Base-by-base conservation (phyloP, 1,140 invertebrate species). In the Euwallacea fornicatus region DNA sequence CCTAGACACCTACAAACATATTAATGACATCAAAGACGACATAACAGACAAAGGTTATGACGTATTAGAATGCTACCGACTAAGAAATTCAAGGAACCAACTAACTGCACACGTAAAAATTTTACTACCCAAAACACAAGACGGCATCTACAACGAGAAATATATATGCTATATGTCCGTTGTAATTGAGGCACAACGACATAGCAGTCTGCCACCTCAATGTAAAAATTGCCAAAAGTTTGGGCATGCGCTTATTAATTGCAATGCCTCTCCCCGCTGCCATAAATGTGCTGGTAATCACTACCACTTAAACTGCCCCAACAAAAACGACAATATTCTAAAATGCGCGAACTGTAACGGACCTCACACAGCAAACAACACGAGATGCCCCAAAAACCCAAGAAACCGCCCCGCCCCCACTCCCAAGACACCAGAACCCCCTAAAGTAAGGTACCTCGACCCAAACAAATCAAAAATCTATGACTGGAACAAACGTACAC, bases 1-100 rank as follows among this genome's bases (percentile, higher is more conserved):
- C 9, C 54, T 55, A 15, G 7, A 8, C 9, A 7, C 11, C 44
- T 8, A 46, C 44, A 8, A 46, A 7, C 7, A 8, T 7, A 8
- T 7, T 46, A 11, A 46, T 7, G 44, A 46, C 7, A 46, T 46
- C 11, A 46, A 7, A 7, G 11, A 8, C 44, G 44, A 46, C 11
- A 7, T 46, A 8, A 11, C 44, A 7, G 11, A 46, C 11, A 7
- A 46, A 46, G 44, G 44, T 8, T 33, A 65, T 44, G 58, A 82
- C 78, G 77, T 79, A 9, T 77, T 78, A 2, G 79, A 78, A 2
- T 67, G 58, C 0, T 80, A 83, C 55, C 53, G 71, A 13, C 76
- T 77, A 55, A 33, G 76, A 11, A 65, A 70, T 15, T 7, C 13
- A 55, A 7, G 7, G 53, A 7, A 47, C 15, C 53, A 55, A 15